Base-by-base conservation (phyloP, 2,888 invertebrate genomes). In the Phortica okadai region DNA sequence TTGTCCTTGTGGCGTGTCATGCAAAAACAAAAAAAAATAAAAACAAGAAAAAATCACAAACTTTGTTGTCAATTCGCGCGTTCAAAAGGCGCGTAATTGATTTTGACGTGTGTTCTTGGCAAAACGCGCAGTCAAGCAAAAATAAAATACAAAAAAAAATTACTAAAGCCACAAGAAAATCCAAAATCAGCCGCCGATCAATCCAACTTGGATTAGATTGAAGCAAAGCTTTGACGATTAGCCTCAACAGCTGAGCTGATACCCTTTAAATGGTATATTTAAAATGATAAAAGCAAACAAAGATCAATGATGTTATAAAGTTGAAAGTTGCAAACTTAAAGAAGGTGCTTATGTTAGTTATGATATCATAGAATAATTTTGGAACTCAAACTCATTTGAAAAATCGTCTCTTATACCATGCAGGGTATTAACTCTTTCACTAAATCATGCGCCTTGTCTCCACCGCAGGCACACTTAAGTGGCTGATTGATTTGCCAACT, bases 11-110 rank as follows among this genome's bases (percentile, higher is more conserved):
- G 21, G 16, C 70, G 42, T 42, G 7, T 42, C 42, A 42, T n/a
- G 7, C 21, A 10, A 16, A 70, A 42, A 16, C 1, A 66, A 4
- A 66, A 25, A 7, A 33, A 66, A 33, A 25, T 25, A 14, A 66
- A 41, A 64, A 25, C 64, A 41, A 64, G 64, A 42, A 72, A n/a
- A 50, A 56, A 62, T 79, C 82, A 78, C 79, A 78, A 79, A 79
- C 79, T 78, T 78, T 82, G 80, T 82, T 83, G 84, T 83, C 85
- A 85, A 83, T 83, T 82, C 82, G 79, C 83, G 79, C 80, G 82
- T 81, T 80, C 79, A 75, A 79, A 79, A 76, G 82, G 79, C 81
- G 79, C 80, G 83, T 86, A 86, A 87, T 88, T 87, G 85, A 81
- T 87, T 88, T 80, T 85, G 89, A 87, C 87, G 86, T 82, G 77